Percentiles rank a stretch among this genome's conserved stretches.
These are phyloP conservation scores for Aphodius granarius DNA, from an alignment of 2,888 invertebrate species.

Conservation along the genomic window DNA sequence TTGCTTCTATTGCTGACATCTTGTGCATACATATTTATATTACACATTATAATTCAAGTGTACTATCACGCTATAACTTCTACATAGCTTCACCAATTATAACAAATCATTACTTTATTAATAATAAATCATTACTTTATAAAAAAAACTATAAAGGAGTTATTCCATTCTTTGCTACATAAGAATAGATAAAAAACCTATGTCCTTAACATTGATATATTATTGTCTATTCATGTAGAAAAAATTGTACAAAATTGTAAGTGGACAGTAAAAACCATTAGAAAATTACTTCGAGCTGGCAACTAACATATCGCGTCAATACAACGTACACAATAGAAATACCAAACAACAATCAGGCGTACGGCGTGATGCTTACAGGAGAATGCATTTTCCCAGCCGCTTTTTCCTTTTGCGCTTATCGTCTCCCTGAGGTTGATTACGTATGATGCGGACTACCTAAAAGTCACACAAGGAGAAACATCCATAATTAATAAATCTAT, in stretches of 20 bases:
- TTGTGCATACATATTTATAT: too few relatives aligned
- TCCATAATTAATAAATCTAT: conserved; percentile 4
- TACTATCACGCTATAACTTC: neutral
- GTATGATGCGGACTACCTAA: conserved; percentile 76
- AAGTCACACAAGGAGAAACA: neutral
- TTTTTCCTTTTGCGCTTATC: conserved; percentile 67
- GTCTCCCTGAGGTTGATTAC: conserved; percentile 73
- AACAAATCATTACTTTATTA: neutral
- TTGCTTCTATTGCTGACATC: too few relatives aligned
- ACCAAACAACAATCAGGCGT: neutral
- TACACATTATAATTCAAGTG: neutral
- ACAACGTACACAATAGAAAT: conserved; percentile 15
- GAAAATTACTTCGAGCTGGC: conserved; percentile 24
- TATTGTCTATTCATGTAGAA: conserved; percentile 24
- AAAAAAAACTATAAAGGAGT: neutral
- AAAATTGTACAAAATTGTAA: conserved; percentile 14
- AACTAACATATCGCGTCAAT: conserved; percentile 3
- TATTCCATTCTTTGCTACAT: neutral
- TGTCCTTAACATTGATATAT: conserved; percentile 11
- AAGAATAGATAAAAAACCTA: neutral
- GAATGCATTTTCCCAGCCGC: conserved; percentile 34
- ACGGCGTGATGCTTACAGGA: conserved; percentile 19
- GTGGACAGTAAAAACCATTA: conserved; percentile 14
- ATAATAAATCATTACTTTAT: neutral
- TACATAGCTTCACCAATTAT: neutral